Percentiles rank a stretch among this genome's conserved stretches.
Conservation (phyloP, 2,888 invertebrate species). For the Eilema caniola region DNA sequence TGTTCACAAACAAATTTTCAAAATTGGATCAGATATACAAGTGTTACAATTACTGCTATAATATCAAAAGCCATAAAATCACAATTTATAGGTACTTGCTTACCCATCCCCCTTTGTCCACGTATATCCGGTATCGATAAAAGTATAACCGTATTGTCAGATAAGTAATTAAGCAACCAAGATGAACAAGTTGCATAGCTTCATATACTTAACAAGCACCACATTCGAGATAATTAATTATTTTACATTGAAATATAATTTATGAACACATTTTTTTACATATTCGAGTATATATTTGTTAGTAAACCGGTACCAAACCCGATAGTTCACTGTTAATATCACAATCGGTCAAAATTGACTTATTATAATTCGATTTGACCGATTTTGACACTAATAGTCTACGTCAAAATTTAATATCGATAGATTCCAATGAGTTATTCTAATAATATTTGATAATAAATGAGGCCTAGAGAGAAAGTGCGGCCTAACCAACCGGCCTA, state of each 20-base stretch:
- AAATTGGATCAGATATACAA: neutral
- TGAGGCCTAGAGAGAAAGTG: neutral
- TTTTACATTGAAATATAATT: conserved; percentile 18
- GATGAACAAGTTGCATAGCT: neutral
- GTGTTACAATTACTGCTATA: neutral
- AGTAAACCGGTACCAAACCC: conserved; percentile 16
- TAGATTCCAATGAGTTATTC: neutral
- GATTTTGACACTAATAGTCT: neutral
- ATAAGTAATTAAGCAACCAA: neutral
- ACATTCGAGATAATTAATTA: conserved; percentile 8
- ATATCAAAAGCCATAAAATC: neutral
- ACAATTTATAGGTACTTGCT: neutral
- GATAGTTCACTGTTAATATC: neutral
- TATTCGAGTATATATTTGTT: conserved; percentile 9
- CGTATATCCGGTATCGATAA: neutral
- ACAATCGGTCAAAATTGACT: neutral
- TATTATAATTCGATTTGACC: neutral
- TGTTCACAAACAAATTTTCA: neutral
- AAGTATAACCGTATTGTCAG: neutral
- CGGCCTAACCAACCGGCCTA: neutral
- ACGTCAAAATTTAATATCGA: neutral
- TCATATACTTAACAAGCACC: neutral
- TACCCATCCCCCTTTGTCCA: neutral
- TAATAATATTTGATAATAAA: conserved; percentile 8
- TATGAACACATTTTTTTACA: conserved; percentile 23